A percentile compares a stretch with the other conserved stretches of the same genome.
phyloP scores from a whole-genome alignment of 2,888 invertebrate species.

The Melipona beecheii region DNA sequence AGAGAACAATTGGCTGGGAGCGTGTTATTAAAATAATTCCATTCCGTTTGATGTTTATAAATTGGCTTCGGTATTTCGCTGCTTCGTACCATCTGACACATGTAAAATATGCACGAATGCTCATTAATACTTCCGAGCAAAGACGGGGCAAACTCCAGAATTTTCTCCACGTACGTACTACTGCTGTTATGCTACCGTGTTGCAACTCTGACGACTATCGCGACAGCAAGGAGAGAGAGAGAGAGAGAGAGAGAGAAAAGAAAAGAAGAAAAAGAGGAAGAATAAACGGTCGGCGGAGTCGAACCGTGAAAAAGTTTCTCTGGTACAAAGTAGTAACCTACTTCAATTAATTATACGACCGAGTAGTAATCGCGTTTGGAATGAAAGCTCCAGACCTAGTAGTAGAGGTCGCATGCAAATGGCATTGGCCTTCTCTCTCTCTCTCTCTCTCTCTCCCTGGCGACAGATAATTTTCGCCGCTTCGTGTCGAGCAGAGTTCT shows the following conservation, averaged over 20 bases:
- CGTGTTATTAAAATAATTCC: too few species aligned
- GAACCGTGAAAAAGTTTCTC: conserved; percentile 13
- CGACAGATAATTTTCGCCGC: conserved; percentile 5
- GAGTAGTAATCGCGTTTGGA: conserved; percentile 12
- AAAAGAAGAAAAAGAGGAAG: not conserved
- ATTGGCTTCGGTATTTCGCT: too few species aligned
- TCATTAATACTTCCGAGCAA: too few species aligned
- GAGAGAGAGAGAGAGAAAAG: not conserved
- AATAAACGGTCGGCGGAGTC: not conserved
- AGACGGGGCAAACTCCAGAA: not conserved
- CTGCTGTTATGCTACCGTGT: not conserved
- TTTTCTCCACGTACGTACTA: not conserved
- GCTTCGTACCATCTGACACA: too few species aligned
- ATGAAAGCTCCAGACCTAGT: not conserved
- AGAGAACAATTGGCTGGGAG: too few species aligned
- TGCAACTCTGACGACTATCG: not conserved
- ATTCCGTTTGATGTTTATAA: too few species aligned
- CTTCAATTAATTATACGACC: conserved; percentile 42
- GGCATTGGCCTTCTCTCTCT: not conserved
- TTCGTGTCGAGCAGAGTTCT: conserved; percentile 2
- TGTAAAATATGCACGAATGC: too few species aligned
- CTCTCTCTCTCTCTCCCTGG: not conserved
- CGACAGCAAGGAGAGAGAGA: not conserved
- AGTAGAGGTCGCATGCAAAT: not conserved
- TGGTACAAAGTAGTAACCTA: conserved; percentile 30